Conservation (phyloP, 1,140 invertebrate genomes). For the Drosophila guanche region DNA sequence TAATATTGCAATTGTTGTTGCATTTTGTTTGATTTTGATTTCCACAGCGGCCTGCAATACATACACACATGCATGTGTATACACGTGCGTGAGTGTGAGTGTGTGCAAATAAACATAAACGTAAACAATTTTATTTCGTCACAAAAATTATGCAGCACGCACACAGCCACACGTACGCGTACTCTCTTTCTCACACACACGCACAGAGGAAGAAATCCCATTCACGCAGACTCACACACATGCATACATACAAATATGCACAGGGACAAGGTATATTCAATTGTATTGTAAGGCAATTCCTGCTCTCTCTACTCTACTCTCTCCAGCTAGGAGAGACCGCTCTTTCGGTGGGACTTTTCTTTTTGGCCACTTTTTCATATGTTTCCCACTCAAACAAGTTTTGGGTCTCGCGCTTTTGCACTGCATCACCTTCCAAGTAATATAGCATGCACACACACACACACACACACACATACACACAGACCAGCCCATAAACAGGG, state of each 20-base stretch:
- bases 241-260: no score
- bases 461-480: slow-evolving; percentile 9
- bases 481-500: not conserved
- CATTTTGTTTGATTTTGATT: slow-evolving; percentile 24
- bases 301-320: no score
- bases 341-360: no score
- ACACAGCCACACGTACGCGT: slow-evolving; percentile 27
- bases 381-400: no score
- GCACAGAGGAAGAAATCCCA: slow-evolving; percentile 21
- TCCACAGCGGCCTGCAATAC: slow-evolving; percentile 4
- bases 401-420: no score
- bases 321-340: no score
- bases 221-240: slow-evolving; percentile 17
- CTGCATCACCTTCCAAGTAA: no score
- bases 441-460: not conserved
- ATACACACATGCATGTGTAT: not conserved
- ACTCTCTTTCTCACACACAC: slow-evolving; percentile 32
- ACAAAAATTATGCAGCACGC: slow-evolving; percentile 43
- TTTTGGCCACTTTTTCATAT: no score
- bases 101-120: slow-evolving; percentile 36
- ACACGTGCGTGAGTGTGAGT: not conserved
- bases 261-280: no score
- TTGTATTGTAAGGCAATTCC: no score
- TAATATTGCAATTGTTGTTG: slow-evolving; percentile 29
- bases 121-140: slow-evolving; percentile 56